phyloP scores from a whole-genome alignment of 2,797 vertebrate genomes.

The Macrochelys suwanniensis region DNA sequence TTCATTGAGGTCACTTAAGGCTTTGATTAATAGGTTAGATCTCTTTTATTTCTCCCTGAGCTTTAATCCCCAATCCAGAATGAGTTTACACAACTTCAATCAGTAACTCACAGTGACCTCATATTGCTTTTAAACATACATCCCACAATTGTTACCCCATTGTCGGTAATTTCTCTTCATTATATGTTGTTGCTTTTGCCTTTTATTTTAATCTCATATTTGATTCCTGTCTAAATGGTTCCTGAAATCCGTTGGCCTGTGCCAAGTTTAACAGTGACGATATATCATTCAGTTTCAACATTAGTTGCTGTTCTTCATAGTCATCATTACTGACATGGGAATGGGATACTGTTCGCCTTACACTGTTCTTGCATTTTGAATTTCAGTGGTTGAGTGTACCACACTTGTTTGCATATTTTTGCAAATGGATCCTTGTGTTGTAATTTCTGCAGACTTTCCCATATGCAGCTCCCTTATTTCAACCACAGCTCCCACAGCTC shows the following conservation, averaged over 20 bases:
- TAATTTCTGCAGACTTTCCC: fast-evolving
- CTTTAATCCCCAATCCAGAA: constrained; percentile 25
- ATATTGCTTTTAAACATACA: neutral
- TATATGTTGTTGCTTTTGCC: neutral
- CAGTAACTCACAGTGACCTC: constrained; percentile 12
- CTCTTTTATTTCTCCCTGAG: constrained; percentile 33
- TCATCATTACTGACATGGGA: neutral
- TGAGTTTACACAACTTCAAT: constrained; percentile 1
- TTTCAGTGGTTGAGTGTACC: fast-evolving
- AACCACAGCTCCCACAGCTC: neutral
- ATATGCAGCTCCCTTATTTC: neutral
- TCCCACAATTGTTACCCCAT: neutral
- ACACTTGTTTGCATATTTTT: neutral
- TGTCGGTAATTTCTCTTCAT: neutral
- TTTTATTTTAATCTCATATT: neutral
- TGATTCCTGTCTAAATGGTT: neutral
- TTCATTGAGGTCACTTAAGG: constrained; percentile 60
- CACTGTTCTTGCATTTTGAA: neutral
- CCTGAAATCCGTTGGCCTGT: neutral
- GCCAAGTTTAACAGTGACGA: neutral
- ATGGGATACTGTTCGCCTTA: neutral
- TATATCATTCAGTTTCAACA: neutral
- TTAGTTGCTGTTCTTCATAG: too few species aligned
- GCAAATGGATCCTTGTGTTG: neutral
- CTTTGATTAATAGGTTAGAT: constrained; percentile 46